These are phyloP conservation scores for Xestia xanthographa DNA, from an alignment of 2,888 invertebrate species.

Conservation along the genomic window DNA sequence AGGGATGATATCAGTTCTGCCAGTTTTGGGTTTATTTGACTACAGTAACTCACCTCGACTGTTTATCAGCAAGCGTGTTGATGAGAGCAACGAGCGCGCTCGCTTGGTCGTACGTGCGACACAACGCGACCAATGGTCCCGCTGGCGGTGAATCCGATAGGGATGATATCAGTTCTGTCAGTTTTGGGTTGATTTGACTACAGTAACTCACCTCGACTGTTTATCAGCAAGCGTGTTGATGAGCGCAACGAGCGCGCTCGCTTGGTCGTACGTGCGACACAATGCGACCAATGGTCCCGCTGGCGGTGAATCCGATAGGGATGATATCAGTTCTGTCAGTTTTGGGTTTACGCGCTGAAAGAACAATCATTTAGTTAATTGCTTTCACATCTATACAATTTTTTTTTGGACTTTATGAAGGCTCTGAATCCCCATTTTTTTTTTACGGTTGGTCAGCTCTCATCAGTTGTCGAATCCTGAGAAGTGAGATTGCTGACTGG, in stretches of 20 bases:
- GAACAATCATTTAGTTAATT: constrained; percentile 25
- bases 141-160: constrained; percentile 97
- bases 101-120: constrained; percentile 98
- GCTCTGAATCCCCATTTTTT: too few relatives aligned
- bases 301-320: constrained; percentile 97
- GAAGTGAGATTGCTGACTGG: too few relatives aligned
- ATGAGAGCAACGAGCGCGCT: constrained; percentile 98
- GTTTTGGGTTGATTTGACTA: constrained; percentile 84
- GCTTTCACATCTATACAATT: neutral
- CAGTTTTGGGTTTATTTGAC: too few relatives aligned
- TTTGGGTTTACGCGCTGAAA: constrained; percentile 87
- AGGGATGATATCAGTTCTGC: too few relatives aligned
- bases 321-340: constrained; percentile 94
- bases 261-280: constrained; percentile 98
- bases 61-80: constrained; percentile 98
- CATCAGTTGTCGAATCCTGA: neutral
- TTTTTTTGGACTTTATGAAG: neutral
- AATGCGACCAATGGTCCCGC: constrained; percentile 96
- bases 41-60: constrained; percentile 85
- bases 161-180: constrained; percentile 94
- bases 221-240: constrained; percentile 99
- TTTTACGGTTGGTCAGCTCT: too few relatives aligned
- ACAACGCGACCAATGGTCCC: constrained; percentile 96
- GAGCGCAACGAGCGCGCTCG: constrained; percentile 97
- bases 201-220: constrained; percentile 87